Evolutionary conservation across 64 coral and sea anemone genomes (phyloP), one percentile per base, ranked within the genome.

Genomic region (Actinia tenebrosa): DNA sequence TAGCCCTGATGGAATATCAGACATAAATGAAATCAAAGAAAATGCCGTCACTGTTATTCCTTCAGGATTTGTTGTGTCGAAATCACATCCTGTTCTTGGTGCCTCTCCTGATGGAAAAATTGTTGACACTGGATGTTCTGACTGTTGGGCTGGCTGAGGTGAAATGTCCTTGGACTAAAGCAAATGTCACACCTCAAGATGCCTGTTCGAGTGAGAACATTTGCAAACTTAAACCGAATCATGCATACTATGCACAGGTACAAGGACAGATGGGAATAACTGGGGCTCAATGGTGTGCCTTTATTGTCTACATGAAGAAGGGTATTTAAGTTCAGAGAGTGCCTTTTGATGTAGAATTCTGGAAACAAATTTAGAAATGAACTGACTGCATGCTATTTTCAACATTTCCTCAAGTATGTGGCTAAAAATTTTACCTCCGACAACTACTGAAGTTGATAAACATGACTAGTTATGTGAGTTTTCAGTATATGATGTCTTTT

Each of bases 61-160:
- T 20, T 46, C 75, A 80, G 87, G 87, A 81, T 52, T 88, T 88
- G 45, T 88, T 45, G 87, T 81, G 13, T 88, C 87, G 81, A 88
- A 64, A 10, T 78, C 56, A 1, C 37, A 44, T 60, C 78, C 87
- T 45, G 2, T 88, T 1, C 37, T 88, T 64, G 87, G 87, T 25
- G 87, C 87, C 1, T 62, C 27, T 79, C 77, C 56, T 66, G 84
- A 64, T 60, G 30, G 59, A 86, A 60, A 64, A 37, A 23, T 86
- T n/a, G n/a, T n/a, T 71, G 88, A 89, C 80, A 43, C 53, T 10
- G 77, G 77, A 11, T 30, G 68, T 58, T n/a, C 37, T 16, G 87
- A 80, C 44, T 13, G 45, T 88, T 15, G 87, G 78, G 0, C 54
- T 80, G 16, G 46, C 43, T 1, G 78, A 80, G 8, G 78, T 80